These are phyloP conservation scores for Oreochromis grahami DNA, from an alignment of 2,797 vertebrate species.

Conservation along the genomic window DNA sequence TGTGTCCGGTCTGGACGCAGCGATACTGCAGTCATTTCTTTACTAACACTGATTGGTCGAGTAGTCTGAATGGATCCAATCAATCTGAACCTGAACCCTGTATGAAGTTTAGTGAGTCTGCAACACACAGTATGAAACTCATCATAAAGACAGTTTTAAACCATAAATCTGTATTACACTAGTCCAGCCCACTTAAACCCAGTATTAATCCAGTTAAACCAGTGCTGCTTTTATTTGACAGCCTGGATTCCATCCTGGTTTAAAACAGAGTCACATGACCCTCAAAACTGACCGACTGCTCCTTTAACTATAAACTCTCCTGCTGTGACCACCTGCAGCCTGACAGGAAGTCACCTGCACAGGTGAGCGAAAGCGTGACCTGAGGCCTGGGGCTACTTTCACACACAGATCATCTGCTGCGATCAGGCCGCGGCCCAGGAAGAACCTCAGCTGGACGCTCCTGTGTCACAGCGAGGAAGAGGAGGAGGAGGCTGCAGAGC, in stretches of 20 bases:
- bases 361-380: background rate
- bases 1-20: background rate
- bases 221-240: background rate
- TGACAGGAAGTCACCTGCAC: background rate
- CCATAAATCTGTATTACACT: background rate
- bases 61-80: background rate
- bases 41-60: background rate
- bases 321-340: background rate
- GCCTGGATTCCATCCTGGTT: background rate
- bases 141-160: accelerated
- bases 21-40: background rate
- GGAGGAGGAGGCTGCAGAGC: background rate
- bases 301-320: accelerated
- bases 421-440: background rate
- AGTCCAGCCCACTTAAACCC: background rate
- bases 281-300: background rate
- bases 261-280: background rate
- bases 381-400: background rate
- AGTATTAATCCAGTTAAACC: background rate
- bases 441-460: background rate
- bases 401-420: background rate
- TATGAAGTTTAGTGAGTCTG: background rate
- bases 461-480: background rate
- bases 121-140: background rate
- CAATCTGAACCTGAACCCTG: background rate